These are phyloP conservation scores for Caenorhabditis becei DNA, from an alignment of 2,888 invertebrate genomes.

Conservation along the genomic window DNA sequence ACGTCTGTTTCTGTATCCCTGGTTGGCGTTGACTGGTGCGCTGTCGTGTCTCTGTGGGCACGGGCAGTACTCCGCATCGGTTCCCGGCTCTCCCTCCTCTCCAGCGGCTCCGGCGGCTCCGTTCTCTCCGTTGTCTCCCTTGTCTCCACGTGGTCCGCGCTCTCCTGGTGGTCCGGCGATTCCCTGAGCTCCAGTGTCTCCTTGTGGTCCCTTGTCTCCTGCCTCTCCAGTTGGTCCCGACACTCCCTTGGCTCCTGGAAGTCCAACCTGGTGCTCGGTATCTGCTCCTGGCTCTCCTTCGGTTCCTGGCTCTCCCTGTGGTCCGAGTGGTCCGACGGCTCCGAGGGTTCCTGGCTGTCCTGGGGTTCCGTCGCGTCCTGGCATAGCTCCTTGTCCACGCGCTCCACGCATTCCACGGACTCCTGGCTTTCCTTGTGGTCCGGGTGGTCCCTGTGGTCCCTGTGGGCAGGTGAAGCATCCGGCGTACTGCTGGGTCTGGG, in stretches of 20 bases:
- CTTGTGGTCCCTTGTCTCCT: conserved; percentile 70
- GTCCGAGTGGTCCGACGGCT: conserved; percentile 71
- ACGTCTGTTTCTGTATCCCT: conserved; percentile 62
- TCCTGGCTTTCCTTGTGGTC: conserved; percentile 70
- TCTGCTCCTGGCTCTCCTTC: conserved; percentile 76
- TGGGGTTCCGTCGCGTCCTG: conserved; percentile 76
- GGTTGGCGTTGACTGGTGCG: conserved; percentile 47
- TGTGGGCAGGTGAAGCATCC: conserved; percentile 77
- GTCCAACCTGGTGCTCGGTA: conserved; percentile 74
- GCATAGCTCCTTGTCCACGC: conserved; percentile 77
- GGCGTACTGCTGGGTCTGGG: conserved; percentile 77
- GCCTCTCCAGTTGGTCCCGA: conserved; percentile 65
- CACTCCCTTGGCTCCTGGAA: conserved; percentile 74
- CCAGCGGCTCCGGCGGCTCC: conserved; percentile 71
- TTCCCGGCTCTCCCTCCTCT: conserved; percentile 76
- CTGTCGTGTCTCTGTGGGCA: conserved; percentile 66
- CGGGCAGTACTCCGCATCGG: conserved; percentile 73
- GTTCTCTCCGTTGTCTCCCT: conserved; percentile 72
- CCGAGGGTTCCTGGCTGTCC: conserved; percentile 73
- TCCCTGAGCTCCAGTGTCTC: conserved; percentile 70
- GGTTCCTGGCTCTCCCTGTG: conserved; percentile 73
- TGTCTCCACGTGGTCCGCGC: conserved; percentile 74
- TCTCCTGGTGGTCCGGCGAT: conserved; percentile 75
- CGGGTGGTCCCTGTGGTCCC: conserved; percentile 70
- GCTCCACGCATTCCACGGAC: conserved; percentile 78